Conservation (phyloP, 2,888 invertebrate genomes). For the Synergus gifuensis region DNA sequence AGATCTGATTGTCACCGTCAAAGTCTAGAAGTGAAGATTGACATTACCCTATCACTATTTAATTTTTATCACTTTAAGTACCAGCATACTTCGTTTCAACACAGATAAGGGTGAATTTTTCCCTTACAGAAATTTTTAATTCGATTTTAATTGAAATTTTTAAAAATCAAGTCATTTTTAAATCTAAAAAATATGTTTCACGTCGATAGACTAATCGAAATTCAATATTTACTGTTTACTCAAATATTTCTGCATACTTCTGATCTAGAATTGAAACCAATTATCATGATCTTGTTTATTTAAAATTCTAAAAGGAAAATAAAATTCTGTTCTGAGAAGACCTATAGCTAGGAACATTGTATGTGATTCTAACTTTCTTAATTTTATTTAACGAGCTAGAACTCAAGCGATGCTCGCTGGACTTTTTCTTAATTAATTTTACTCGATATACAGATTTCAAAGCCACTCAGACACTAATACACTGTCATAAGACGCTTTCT, state of each 20-base stretch:
- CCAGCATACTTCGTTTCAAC: conserved; percentile 29
- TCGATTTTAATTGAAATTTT: background rate
- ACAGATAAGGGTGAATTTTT: background rate
- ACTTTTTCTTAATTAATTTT: conserved; percentile 37
- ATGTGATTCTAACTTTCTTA: conserved; percentile 35
- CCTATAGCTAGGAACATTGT: conserved; percentile 1
- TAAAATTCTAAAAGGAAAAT: background rate
- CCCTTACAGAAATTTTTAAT: background rate
- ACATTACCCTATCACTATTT: conserved; percentile 30
- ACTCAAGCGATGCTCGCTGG: conserved; percentile 12
- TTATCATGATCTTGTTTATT: background rate
- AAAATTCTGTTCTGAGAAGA: background rate
- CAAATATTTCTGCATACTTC: background rate
- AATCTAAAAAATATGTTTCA: background rate
- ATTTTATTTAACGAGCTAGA: conserved; percentile 36
- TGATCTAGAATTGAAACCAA: background rate
- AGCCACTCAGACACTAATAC: conserved; percentile 12
- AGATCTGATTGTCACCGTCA: conserved; percentile 82
- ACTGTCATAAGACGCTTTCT: conserved; percentile 1
- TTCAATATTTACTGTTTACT: background rate
- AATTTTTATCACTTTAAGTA: background rate
- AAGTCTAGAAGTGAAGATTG: conserved; percentile 79
- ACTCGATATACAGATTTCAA: conserved; percentile 28
- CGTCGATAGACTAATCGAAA: background rate
- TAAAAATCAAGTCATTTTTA: background rate